These are phyloP conservation scores for Lutjanus argentimaculatus DNA, from an alignment of 2,797 vertebrate species.

Conservation along the genomic window DNA sequence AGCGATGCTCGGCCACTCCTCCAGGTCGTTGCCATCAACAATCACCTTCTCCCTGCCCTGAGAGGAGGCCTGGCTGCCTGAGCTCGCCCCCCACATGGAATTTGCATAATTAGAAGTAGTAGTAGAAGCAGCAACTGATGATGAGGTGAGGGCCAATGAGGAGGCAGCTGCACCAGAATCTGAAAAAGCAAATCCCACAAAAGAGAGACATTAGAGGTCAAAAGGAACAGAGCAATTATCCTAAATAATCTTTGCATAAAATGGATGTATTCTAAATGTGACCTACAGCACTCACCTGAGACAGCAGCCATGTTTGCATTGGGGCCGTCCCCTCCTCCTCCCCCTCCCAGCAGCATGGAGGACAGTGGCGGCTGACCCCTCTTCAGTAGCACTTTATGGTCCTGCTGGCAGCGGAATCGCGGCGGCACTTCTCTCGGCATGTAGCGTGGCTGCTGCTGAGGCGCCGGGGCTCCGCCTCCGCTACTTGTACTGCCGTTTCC, in stretches of 20 bases:
- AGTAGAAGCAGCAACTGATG: constrained; percentile 90
- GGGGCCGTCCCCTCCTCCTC: constrained; percentile 91
- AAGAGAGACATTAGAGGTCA: constrained; percentile 12
- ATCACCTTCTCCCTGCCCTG: constrained; percentile 99
- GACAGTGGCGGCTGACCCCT: constrained; percentile 99
- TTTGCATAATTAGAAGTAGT: constrained; percentile 99
- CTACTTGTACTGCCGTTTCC: constrained; percentile 78
- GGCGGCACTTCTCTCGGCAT: constrained; percentile 99
- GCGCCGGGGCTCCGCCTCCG: constrained; percentile 82
- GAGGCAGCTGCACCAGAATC: constrained; percentile 90
- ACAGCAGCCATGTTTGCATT: constrained; percentile 91
- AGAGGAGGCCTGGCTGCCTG: constrained; percentile 94
- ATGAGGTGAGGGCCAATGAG: constrained; percentile 87
- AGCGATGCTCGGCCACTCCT: constrained; percentile 99
- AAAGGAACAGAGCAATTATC: not conserved
- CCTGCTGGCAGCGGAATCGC: constrained; percentile 99
- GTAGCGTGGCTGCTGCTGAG: constrained; percentile 95
- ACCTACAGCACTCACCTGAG: constrained; percentile 87
- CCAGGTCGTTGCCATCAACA: constrained; percentile 98
- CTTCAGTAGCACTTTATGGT: constrained; percentile 99
- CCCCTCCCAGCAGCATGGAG: constrained; percentile 99
- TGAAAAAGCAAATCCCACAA: constrained; percentile 74
- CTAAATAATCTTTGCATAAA: not conserved
- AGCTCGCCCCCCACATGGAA: constrained; percentile 99
- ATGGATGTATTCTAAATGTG: not conserved